Evolutionary conservation across 1,140 invertebrate species (phyloP).

Genomic region (Nephila pilipes): DNA sequence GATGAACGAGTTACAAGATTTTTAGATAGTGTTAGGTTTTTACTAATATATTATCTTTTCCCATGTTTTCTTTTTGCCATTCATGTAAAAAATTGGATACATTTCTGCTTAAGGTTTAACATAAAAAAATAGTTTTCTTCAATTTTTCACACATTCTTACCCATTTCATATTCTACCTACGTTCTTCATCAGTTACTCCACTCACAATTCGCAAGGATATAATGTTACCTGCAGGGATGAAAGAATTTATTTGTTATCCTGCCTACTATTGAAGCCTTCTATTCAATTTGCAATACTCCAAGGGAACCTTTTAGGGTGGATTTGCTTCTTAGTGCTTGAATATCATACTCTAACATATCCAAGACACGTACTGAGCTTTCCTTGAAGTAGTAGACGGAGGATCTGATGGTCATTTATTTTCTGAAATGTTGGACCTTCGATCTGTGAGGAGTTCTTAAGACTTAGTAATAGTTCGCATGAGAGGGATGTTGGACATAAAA

Average conservation of each 20-base stretch:
- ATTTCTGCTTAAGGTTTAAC: too few relatives aligned
- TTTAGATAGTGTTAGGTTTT: too few relatives aligned
- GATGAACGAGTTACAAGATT: too few relatives aligned
- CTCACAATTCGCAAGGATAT: not conserved
- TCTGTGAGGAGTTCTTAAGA: too few relatives aligned
- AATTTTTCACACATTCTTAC: too few relatives aligned
- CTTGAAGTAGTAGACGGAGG: not conserved
- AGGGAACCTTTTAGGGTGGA: not conserved
- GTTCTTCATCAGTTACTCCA: conserved; percentile 13
- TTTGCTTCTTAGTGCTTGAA: not conserved
- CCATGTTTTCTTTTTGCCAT: too few relatives aligned
- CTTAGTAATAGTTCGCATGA: too few relatives aligned
- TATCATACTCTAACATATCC: not conserved
- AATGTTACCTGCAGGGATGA: not conserved
- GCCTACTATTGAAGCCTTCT: not conserved
- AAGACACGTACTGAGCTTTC: not conserved
- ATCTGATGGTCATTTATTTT: not conserved
- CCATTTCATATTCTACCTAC: not conserved
- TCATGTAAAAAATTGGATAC: too few relatives aligned
- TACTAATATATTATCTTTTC: too few relatives aligned
- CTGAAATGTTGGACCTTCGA: too few relatives aligned
- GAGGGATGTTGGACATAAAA: not conserved
- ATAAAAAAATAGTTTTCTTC: too few relatives aligned
- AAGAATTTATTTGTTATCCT: conserved; percentile 20
- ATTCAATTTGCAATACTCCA: conserved; percentile 12